phyloP scores from a whole-genome alignment of 1,140 invertebrate genomes.

The Vanessa atalanta region DNA sequence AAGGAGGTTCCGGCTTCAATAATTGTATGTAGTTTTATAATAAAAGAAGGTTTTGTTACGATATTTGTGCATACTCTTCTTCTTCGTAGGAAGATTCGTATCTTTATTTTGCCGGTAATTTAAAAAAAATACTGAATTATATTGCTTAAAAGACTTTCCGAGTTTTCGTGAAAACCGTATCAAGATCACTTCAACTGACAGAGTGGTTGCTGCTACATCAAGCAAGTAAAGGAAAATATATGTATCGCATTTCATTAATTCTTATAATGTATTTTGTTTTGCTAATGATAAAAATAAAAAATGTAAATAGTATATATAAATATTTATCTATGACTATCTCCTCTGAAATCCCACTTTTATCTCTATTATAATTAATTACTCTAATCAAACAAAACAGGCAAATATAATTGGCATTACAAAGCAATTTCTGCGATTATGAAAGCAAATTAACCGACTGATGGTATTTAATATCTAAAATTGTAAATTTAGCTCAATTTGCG shows the following conservation, averaged over 20 bases:
- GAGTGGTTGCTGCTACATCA: too few relatives aligned
- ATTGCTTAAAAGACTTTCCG: background rate
- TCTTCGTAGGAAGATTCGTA: background rate
- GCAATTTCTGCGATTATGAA: slow-evolving; percentile 51
- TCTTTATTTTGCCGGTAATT: background rate
- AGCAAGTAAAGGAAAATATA: too few relatives aligned
- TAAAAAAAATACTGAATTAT: background rate
- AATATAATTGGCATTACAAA: slow-evolving; percentile 43
- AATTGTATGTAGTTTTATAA: too few relatives aligned
- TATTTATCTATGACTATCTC: background rate
- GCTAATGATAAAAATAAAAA: too few relatives aligned
- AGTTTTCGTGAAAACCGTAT: background rate
- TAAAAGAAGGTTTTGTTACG: too few relatives aligned
- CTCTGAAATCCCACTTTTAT: too few relatives aligned
- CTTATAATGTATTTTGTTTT: too few relatives aligned
- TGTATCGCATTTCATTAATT: background rate
- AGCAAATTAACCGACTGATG: slow-evolving; percentile 43
- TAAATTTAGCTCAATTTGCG: slow-evolving; percentile 32
- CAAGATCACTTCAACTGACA: background rate
- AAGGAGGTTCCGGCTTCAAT: too few relatives aligned
- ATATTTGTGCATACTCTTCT: too few relatives aligned
- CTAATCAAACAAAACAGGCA: slow-evolving; percentile 39
- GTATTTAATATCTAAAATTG: slow-evolving; percentile 37
- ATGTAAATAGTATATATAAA: too few relatives aligned
- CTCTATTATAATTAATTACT: slow-evolving; percentile 22